A percentile compares a stretch with the other conserved stretches of the same genome.
phyloP scores from a whole-genome alignment of 2,797 vertebrate genomes.

The Sebastes reedi region DNA sequence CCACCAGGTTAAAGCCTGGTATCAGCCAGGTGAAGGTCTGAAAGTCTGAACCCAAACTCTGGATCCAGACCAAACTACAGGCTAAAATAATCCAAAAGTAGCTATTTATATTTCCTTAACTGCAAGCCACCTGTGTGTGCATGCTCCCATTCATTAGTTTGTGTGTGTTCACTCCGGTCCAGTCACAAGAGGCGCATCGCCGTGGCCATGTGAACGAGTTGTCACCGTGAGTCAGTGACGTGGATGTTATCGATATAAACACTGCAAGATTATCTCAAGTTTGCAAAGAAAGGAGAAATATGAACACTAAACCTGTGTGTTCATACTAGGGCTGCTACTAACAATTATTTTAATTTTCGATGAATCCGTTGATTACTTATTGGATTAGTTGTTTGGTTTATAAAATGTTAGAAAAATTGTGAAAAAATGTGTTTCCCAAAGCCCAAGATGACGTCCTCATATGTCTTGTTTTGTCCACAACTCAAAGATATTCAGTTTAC shows the following conservation, averaged over 20 bases:
- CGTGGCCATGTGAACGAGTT: neutral
- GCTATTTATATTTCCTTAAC: neutral
- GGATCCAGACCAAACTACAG: neutral
- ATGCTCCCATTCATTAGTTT: neutral
- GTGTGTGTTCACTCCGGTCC: neutral
- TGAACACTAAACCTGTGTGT: neutral
- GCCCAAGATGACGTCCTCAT: no score
- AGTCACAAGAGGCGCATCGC: neutral
- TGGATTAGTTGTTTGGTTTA: no score
- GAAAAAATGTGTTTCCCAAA: no score
- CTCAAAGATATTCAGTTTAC: no score
- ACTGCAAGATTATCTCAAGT: neutral
- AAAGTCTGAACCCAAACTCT: neutral
- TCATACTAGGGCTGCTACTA: neutral
- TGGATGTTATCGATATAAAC: neutral
- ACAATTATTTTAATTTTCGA: no score
- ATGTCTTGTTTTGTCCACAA: no score
- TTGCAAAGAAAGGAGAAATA: neutral
- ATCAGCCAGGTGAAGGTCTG: no score
- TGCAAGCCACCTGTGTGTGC: neutral
- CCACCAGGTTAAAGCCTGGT: neutral
- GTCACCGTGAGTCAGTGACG: neutral
- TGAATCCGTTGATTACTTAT: no score
- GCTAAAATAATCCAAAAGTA: neutral
- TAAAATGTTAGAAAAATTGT: no score